These are phyloP conservation scores for Cryptophagus acutangulus DNA, from an alignment of 2,888 invertebrate species.

Conservation along the genomic window DNA sequence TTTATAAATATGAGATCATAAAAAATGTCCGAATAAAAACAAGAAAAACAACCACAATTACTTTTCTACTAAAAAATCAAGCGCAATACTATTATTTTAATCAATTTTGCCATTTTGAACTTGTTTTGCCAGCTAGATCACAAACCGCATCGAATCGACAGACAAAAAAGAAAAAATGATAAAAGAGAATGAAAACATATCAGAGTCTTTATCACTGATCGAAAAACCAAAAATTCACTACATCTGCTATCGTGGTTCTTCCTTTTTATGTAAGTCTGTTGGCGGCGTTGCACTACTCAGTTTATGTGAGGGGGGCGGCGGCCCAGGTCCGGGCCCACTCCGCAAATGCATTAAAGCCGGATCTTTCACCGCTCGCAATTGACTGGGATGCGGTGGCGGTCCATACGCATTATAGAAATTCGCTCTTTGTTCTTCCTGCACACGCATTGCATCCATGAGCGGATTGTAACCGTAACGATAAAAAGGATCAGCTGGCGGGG, in stretches of 20 bases:
- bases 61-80: too few species aligned
- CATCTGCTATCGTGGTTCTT: conserved; percentile 56
- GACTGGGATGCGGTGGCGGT: conserved; percentile 29
- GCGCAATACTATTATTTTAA: too few species aligned
- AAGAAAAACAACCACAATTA: too few species aligned
- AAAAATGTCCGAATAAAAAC: too few species aligned
- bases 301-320: conserved; percentile 47
- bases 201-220: too few species aligned
- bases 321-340: conserved; percentile 52
- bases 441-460: conserved; percentile 70
- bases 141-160: too few species aligned
- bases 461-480: conserved; percentile 73
- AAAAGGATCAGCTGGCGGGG: conserved; percentile 49
- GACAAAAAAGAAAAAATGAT: too few species aligned
- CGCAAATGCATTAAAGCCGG: conserved; percentile 54
- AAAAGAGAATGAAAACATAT: too few species aligned
- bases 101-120: too few species aligned
- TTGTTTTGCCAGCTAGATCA: too few species aligned
- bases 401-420: conserved; percentile 68
- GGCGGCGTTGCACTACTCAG: conserved; percentile 55
- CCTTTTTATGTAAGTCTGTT: conserved; percentile 56
- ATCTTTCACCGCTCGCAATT: conserved; percentile 50
- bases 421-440: conserved; percentile 75
- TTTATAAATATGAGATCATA: conserved; percentile 38
- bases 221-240: too few species aligned